Evolutionary conservation across 23 tunicate species (phyloP).

Genomic region (Halocynthia aurantium): DNA sequence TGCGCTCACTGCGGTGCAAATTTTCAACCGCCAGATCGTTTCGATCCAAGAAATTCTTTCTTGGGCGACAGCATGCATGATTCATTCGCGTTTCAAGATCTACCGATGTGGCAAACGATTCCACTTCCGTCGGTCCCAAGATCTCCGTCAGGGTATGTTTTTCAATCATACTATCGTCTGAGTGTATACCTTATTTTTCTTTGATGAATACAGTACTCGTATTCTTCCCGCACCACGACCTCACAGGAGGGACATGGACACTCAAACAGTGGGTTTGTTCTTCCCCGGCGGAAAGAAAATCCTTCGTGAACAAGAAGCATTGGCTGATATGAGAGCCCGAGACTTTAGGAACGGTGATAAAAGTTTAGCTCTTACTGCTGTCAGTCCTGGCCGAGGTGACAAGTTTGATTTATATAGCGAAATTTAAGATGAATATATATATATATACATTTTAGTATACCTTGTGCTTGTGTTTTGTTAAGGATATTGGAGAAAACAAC

Average conservation of each 20-base stretch:
- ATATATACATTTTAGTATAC: too few relatives aligned
- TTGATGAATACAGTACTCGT: constrained; percentile 37
- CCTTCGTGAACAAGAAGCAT: constrained; percentile 66
- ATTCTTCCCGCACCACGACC: constrained; percentile 68
- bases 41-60: constrained; percentile 80
- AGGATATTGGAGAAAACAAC: constrained; percentile 96
- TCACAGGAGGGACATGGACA: constrained; percentile 29
- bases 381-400: constrained; percentile 92
- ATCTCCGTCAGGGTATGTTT: constrained; percentile 32
- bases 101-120: constrained; percentile 91
- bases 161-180: neutral
- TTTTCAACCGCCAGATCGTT: constrained; percentile 70
- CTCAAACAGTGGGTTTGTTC: constrained; percentile 92
- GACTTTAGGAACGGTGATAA: constrained; percentile 84
- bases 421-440: too few relatives aligned
- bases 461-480: neutral
- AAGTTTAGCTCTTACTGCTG: constrained; percentile 73
- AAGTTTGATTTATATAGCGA: neutral
- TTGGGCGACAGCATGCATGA: constrained; percentile 33
- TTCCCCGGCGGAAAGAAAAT: constrained; percentile 95
- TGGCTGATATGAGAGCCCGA: constrained; percentile 57
- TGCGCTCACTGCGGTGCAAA: constrained; percentile 82
- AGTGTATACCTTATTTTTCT: neutral
- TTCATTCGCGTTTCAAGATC: constrained; percentile 37
- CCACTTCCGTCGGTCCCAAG: constrained; percentile 81